These are phyloP conservation scores for Hippocampus guttulatus DNA, from an alignment of 2,113 vertebrate genomes.

Conservation along the genomic window DNA sequence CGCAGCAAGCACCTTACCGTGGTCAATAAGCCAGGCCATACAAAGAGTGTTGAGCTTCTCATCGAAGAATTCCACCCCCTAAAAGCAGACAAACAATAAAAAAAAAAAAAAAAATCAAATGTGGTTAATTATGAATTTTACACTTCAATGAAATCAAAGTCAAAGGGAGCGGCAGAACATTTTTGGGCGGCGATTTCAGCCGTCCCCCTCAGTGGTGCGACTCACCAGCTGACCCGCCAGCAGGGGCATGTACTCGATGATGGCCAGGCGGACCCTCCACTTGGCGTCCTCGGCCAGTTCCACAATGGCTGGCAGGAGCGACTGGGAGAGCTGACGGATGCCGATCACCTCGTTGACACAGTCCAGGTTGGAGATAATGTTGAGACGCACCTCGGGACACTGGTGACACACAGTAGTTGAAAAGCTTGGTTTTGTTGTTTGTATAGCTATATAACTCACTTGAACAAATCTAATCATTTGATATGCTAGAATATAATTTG, in stretches of 20 bases:
- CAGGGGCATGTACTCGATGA: constrained; percentile 90
- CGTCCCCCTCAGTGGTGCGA: constrained; percentile 10
- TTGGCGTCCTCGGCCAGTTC: constrained; percentile 89
- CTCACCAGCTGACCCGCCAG: constrained; percentile 87
- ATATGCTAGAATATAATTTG: no score
- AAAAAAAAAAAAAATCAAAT: background rate
- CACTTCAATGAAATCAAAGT: no score
- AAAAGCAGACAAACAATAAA: constrained; percentile 23
- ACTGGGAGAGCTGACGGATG: constrained; percentile 86
- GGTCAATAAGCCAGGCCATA: constrained; percentile 93
- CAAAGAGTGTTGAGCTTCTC: constrained; percentile 90
- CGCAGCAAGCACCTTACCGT: constrained; percentile 70
- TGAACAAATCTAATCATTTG: no score
- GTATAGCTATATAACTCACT: no score
- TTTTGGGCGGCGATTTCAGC: background rate
- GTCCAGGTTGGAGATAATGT: constrained; percentile 89
- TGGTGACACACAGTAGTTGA: constrained; percentile 25
- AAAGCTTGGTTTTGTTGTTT: background rate
- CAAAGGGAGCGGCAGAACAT: background rate
- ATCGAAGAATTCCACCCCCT: constrained; percentile 92
- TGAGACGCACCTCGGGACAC: constrained; percentile 88
- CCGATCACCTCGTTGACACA: constrained; percentile 90
- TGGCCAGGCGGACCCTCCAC: constrained; percentile 86
- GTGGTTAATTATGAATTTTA: background rate
- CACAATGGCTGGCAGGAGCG: constrained; percentile 85